Percentiles rank a stretch among this genome's conserved stretches.
Evolutionary conservation across 2,888 invertebrate genomes (phyloP).

Genomic region (Nomada goodeniana): DNA sequence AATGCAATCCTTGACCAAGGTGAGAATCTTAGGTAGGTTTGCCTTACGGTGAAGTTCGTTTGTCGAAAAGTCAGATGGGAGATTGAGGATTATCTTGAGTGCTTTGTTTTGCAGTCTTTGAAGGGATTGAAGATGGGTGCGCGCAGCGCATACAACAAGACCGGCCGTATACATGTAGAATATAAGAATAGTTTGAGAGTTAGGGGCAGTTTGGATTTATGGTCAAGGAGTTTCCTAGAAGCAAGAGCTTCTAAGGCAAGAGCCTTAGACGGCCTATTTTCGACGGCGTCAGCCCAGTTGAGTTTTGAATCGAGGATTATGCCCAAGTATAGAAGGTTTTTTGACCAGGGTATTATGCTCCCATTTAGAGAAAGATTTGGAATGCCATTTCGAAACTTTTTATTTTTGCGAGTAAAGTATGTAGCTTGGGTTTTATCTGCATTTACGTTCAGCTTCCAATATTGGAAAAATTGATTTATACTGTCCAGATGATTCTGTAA

Average conservation of each 20-base stretch:
- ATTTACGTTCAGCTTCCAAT: not conserved
- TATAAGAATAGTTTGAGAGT: not conserved
- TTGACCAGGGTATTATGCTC: not conserved
- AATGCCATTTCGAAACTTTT: not conserved
- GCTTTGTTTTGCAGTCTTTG: too few species aligned
- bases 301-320: not conserved
- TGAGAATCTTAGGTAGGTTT: too few species aligned
- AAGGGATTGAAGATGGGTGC: too few species aligned
- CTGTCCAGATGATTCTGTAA: too few species aligned
- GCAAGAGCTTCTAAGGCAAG: not conserved
- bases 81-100: too few species aligned
- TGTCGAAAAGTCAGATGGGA: too few species aligned
- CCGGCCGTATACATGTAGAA: not conserved
- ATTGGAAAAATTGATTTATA: not conserved
- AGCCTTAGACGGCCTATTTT: not conserved
- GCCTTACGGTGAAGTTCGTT: too few species aligned
- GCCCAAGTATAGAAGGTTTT: not conserved
- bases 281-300: not conserved
- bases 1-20: too few species aligned
- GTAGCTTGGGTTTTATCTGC: not conserved
- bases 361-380: not conserved
- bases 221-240: not conserved
- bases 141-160: not conserved
- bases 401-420: not conserved
- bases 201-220: not conserved